phyloP scores from a whole-genome alignment of 1,140 invertebrate species.

The Heliconius hewitsoni region DNA sequence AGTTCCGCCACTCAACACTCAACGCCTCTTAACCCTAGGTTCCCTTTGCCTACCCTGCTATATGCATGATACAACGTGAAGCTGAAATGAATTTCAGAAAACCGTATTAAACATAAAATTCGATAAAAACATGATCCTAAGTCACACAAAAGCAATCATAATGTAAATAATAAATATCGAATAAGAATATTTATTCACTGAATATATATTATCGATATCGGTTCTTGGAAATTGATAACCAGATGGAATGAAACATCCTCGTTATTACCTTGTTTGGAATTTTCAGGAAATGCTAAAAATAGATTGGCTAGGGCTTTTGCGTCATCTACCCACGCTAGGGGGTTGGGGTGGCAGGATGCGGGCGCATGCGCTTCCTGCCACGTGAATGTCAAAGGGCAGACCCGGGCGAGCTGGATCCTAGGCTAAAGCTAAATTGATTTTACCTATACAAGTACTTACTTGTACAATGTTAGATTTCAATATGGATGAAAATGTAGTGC shows the following conservation, averaged over 20 bases:
- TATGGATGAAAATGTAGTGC: neutral
- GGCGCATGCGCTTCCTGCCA: conserved; percentile 62
- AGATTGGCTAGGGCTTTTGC: conserved; percentile 44
- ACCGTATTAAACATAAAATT: too few relatives aligned
- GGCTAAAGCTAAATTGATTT: conserved; percentile 56
- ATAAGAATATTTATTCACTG: neutral
- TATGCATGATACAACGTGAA: too few relatives aligned
- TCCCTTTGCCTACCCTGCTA: too few relatives aligned
- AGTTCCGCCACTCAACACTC: too few relatives aligned
- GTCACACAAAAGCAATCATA: too few relatives aligned
- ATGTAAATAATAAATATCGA: neutral
- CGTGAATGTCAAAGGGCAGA: conserved; percentile 72
- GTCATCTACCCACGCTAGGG: conserved; percentile 65
- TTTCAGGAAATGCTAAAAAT: conserved; percentile 33
- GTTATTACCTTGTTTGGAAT: conserved; percentile 4
- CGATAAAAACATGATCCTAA: too few relatives aligned
- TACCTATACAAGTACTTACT: conserved; percentile 14
- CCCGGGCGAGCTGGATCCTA: conserved; percentile 61
- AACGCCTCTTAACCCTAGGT: too few relatives aligned
- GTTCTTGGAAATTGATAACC: neutral
- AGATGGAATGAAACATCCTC: neutral
- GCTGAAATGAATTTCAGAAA: too few relatives aligned
- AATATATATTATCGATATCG: neutral
- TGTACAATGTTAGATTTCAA: neutral
- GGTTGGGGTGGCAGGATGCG: conserved; percentile 36